Percentiles rank a stretch among this genome's conserved stretches.
phyloP scores from a whole-genome alignment of 2,797 vertebrate species.

The Anomalospiza imberbis region DNA sequence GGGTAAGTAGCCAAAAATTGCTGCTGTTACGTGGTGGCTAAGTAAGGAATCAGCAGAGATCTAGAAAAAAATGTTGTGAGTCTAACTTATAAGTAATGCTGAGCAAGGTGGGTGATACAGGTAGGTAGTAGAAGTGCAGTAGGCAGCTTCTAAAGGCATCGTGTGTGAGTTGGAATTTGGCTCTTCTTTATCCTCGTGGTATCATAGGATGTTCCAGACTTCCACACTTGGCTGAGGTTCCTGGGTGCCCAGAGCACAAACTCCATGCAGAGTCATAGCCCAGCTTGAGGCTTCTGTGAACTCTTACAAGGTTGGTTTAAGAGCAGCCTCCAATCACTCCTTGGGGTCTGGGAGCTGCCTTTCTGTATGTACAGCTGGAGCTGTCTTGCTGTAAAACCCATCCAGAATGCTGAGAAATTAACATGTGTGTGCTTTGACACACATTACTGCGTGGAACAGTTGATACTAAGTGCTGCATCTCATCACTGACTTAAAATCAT shows the following conservation, averaged over 20 bases:
- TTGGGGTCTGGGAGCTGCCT: background rate
- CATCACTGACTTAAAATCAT: background rate
- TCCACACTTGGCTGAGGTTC: background rate
- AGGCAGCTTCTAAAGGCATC: background rate
- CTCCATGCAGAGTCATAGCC: background rate
- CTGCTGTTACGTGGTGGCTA: background rate
- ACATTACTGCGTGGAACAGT: background rate
- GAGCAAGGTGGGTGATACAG: background rate
- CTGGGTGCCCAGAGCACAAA: background rate
- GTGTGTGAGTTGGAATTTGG: background rate
- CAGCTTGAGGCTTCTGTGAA: background rate
- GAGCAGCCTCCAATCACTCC: background rate
- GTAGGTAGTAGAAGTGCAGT: background rate
- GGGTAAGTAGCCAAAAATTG: background rate
- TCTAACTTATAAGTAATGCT: background rate
- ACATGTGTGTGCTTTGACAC: background rate
- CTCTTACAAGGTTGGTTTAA: rapidly evolving
- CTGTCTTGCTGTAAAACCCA: background rate
- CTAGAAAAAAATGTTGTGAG: background rate
- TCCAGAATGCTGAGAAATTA: background rate
- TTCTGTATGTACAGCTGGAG: background rate
- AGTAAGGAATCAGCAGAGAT: background rate
- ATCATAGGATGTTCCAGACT: background rate
- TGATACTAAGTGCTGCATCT: background rate
- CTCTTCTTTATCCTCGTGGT: background rate